Evolutionary conservation across 2,113 vertebrate species (phyloP).

Genomic region (Phodopus roborovskii): DNA sequence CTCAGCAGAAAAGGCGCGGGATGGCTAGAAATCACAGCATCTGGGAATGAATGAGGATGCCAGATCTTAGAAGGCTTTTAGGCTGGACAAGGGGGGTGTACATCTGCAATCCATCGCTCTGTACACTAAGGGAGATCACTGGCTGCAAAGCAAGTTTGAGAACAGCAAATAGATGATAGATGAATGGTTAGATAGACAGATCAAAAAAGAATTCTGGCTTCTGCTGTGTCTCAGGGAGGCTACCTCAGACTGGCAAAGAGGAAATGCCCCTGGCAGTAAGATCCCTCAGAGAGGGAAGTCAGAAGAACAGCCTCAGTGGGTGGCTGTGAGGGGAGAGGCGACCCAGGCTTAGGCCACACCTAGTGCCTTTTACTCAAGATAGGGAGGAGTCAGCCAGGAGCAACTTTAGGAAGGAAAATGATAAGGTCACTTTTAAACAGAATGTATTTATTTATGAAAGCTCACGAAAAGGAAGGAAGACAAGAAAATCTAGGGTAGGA

Average conservation of each 20-base stretch:
- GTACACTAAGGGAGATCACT: not conserved
- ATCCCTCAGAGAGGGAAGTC: not conserved
- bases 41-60: not conserved
- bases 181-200: not conserved
- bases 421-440: not conserved
- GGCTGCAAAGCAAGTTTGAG: not conserved
- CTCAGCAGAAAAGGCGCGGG: not conserved
- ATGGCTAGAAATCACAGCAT: not conserved
- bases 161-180: not conserved
- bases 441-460: conserved; percentile 6
- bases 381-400: not conserved
- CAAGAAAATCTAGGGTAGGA: conserved; percentile 28
- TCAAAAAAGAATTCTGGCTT: not conserved
- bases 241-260: not conserved
- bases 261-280: not conserved
- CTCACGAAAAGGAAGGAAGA: not conserved
- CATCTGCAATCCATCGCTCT: not conserved
- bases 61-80: not conserved
- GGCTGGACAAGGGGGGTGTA: not conserved
- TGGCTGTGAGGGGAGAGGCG: too few relatives aligned
- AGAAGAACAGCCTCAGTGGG: fast-evolving
- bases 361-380: not conserved
- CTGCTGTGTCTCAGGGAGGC: not conserved
- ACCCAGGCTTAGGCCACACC: not conserved
- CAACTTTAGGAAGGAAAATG: not conserved